Base-by-base conservation (phyloP, 1,140 invertebrate species). In the Conus ventricosus region DNA sequence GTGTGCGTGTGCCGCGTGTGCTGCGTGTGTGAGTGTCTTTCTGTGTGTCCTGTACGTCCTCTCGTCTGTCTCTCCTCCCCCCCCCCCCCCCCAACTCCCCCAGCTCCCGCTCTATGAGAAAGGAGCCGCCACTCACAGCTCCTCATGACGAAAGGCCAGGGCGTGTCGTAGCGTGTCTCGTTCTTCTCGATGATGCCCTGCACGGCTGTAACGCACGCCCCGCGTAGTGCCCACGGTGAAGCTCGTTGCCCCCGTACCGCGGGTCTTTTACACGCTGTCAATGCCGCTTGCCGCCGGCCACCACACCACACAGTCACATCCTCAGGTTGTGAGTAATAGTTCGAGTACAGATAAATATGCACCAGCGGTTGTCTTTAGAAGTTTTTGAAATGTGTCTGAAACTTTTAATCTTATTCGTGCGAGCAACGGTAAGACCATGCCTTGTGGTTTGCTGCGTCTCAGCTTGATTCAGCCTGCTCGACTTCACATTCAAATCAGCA, bases 171-270 rank as follows among this genome's bases (percentile, higher is more conserved):
- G 88, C 20, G 91, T 98, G 91, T 99, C 98, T 0, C 98, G 93
- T 99, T 99, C 94, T 99, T 99, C 91, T 99, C 98, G 7, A 99
- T 95, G 94, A 99, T 99, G 0, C 98, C 98, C 81, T 98, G 97
- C 1, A 99, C 98, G 89, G 89, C 97, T 78, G 87, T 94, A 94
- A 25, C 75, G 82, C 20, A 94, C 91, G 83, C 88, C 93, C 98
- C 0, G 98, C 98, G 94, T 98, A 99, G 95, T 99, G 98, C 88
- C 97, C 7, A 97, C 94, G 0, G 97, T 98, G 95, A 99, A 99
- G 95, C 98, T 98, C 91, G 97, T 97, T 39, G 23, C 92, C 92
- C 2, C 90, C 88, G 88, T 91, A 90, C 57, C 90, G 88, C 5
- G 93, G 93, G 90, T 80, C 86, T 92, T 93, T 89, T 93, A 93